These are phyloP conservation scores for Orycteropus afer DNA, from an alignment of 2,113 vertebrate genomes.

Conservation along the genomic window DNA sequence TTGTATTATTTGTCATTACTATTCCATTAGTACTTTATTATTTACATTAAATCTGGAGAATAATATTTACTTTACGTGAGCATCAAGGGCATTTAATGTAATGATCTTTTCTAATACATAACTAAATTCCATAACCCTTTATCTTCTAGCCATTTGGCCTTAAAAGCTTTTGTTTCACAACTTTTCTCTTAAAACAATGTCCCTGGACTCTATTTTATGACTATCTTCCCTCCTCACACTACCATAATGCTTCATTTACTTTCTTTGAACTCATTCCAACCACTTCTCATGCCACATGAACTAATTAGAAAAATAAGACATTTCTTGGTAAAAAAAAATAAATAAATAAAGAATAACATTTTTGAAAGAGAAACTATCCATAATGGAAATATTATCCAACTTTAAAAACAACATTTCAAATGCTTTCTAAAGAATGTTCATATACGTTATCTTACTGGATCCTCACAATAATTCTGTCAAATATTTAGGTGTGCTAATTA, in stretches of 20 bases:
- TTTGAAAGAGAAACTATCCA: not conserved
- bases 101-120: conserved; percentile 20
- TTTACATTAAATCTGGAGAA: conserved; percentile 54
- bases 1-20: conserved; percentile 28
- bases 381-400: conserved; percentile 15
- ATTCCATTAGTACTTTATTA: conserved; percentile 13
- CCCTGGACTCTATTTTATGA: not conserved
- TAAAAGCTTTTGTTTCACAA: conserved; percentile 37
- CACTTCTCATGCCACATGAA: conserved; percentile 26
- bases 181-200: not conserved
- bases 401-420: not conserved
- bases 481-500: too few relatives aligned
- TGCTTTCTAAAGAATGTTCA: not conserved
- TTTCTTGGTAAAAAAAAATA: conserved; percentile 35
- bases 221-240: not conserved
- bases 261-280: conserved; percentile 67
- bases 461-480: fast-evolving
- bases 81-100: conserved; percentile 56
- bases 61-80: conserved; percentile 57
- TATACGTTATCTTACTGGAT: not conserved
- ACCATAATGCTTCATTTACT: not conserved
- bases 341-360: conserved; percentile 17
- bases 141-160: conserved; percentile 19
- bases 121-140: conserved; percentile 9
- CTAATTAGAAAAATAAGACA: conserved; percentile 58